These are phyloP conservation scores for Prolemur simus DNA, from an alignment of 2,113 vertebrate genomes.

Conservation along the genomic window DNA sequence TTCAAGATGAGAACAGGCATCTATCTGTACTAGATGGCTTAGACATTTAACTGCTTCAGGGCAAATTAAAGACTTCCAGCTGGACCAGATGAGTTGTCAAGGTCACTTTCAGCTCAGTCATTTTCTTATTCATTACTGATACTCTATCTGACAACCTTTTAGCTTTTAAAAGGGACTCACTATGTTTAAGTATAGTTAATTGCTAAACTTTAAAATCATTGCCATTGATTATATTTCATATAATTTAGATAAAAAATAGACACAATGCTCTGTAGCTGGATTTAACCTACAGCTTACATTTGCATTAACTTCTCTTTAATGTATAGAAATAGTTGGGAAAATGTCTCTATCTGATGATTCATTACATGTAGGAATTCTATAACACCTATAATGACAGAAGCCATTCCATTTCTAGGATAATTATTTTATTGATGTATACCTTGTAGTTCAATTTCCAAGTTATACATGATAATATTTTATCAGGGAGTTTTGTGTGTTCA, in stretches of 20 bases:
- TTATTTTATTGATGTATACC: neutral
- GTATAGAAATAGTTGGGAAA: neutral
- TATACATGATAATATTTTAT: neutral
- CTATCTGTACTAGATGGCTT: neutral
- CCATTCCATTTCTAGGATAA: fast-evolving
- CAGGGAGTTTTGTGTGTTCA: neutral
- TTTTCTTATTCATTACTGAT: neutral
- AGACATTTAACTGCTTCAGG: neutral
- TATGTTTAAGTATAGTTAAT: neutral
- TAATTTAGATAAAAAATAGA: neutral
- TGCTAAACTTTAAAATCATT: neutral
- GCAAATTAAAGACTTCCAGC: neutral
- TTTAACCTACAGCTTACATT: neutral
- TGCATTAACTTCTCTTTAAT: neutral
- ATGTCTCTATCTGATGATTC: neutral
- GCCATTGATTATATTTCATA: neutral
- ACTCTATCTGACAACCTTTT: neutral
- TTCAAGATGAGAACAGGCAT: neutral
- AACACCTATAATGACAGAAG: neutral
- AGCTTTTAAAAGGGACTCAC: neutral
- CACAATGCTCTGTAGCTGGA: neutral
- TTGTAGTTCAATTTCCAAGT: neutral
- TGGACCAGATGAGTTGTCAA: neutral
- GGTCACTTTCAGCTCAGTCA: neutral
- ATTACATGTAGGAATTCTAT: neutral